Conservation (phyloP, 2,888 invertebrate genomes). For the Holacanthella duospinosa region DNA sequence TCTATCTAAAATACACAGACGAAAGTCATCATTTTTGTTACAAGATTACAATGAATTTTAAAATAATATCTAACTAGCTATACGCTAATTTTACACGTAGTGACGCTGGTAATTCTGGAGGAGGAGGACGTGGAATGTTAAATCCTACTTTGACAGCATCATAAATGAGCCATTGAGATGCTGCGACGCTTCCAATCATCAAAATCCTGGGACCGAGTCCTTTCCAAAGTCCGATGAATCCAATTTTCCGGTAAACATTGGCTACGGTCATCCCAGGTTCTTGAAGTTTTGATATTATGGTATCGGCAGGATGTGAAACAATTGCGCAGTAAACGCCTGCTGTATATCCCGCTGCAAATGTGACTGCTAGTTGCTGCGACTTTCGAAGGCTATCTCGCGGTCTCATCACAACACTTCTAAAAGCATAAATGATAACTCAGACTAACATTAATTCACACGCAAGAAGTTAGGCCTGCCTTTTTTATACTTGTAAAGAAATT, state of each 20-base stretch:
- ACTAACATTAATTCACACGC: neutral
- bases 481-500: conserved; percentile 71
- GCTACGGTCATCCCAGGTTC: conserved; percentile 53
- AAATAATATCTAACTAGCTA: no score
- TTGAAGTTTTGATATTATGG: conserved; percentile 80
- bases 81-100: no score
- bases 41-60: no score
- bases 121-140: conserved; percentile 86
- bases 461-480: no score
- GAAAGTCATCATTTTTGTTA: no score
- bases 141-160: conserved; percentile 75
- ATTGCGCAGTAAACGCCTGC: conserved; percentile 93
- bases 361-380: conserved; percentile 84
- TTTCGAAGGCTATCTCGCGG: conserved; percentile 81
- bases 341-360: conserved; percentile 92
- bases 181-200: conserved; percentile 86
- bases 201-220: conserved; percentile 73
- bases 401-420: conserved; percentile 75
- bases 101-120: conserved; percentile 89
- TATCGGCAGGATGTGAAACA: conserved; percentile 82
- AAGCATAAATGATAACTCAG: no score
- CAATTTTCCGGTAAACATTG: conserved; percentile 62
- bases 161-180: conserved; percentile 84
- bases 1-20: no score
- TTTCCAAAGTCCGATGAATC: conserved; percentile 65